Percentiles rank a stretch among this genome's conserved stretches.
phyloP scores from a whole-genome alignment of 2,113 vertebrate species.

The Narcine bancroftii region DNA sequence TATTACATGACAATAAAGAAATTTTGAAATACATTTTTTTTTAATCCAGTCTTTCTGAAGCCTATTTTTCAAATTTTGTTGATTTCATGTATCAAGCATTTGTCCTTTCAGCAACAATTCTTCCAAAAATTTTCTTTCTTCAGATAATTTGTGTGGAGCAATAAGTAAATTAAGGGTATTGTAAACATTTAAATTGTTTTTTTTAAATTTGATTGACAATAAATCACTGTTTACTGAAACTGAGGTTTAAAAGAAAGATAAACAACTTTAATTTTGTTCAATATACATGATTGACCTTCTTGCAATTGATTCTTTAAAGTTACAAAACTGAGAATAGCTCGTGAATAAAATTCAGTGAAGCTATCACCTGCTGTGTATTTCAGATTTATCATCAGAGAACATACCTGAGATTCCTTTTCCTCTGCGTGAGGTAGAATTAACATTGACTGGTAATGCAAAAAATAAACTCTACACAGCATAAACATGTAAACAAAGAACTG shows the following conservation, averaged over 20 bases:
- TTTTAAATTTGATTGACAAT: neutral
- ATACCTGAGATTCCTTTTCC: too few relatives aligned
- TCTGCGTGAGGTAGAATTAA: too few relatives aligned
- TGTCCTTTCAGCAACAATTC: neutral
- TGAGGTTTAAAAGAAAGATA: neutral
- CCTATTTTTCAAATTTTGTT: neutral
- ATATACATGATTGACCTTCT: neutral
- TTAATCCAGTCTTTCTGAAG: neutral
- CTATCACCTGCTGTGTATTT: neutral
- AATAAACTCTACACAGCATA: too few relatives aligned
- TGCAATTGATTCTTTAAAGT: neutral
- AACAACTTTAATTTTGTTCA: neutral
- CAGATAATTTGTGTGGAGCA: neutral
- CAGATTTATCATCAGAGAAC: too few relatives aligned
- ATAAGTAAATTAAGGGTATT: neutral
- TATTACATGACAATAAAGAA: too few relatives aligned
- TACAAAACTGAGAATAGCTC: neutral
- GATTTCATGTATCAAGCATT: neutral
- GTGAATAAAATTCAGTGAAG: neutral
- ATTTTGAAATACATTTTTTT: too few relatives aligned
- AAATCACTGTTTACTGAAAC: neutral
- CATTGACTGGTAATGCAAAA: too few relatives aligned
- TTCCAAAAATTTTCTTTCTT: neutral
- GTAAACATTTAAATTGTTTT: neutral
- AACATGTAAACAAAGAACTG: too few relatives aligned